phyloP scores from a whole-genome alignment of 2,888 invertebrate genomes.

The Nemurella pictetii region DNA sequence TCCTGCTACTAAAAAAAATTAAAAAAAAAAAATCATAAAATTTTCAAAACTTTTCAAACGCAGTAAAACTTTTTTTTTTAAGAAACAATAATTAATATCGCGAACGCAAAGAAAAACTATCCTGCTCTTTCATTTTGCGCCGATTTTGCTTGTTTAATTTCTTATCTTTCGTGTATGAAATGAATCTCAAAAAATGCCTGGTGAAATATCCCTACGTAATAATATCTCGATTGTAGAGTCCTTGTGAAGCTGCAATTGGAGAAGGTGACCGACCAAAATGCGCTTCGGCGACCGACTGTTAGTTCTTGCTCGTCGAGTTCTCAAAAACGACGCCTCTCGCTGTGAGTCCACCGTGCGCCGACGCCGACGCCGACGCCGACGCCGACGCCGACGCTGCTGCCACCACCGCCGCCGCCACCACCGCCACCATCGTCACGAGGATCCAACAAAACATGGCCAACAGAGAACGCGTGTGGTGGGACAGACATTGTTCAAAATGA shows the following conservation, averaged over 20 bases:
- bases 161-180: neutral
- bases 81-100: neutral
- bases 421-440: neutral
- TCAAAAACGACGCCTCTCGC: neutral
- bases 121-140: neutral
- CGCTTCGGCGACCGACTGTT: neutral
- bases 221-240: neutral
- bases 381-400: neutral
- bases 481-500: neutral
- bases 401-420: neutral
- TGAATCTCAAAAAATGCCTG: neutral
- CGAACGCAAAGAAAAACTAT: neutral
- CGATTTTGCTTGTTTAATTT: neutral
- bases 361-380: neutral
- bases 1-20: neutral
- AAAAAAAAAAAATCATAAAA: neutral
- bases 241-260: neutral
- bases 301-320: neutral
- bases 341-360: neutral
- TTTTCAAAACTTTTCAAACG: neutral
- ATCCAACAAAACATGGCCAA: neutral
- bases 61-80: neutral
- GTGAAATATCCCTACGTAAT: neutral
- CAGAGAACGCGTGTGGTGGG: neutral
- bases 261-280: neutral